Percentiles rank a stretch among this genome's conserved stretches.
Evolutionary conservation across 1,140 invertebrate genomes (phyloP).

Genomic region (Pseudomyrmex cubaensis): DNA sequence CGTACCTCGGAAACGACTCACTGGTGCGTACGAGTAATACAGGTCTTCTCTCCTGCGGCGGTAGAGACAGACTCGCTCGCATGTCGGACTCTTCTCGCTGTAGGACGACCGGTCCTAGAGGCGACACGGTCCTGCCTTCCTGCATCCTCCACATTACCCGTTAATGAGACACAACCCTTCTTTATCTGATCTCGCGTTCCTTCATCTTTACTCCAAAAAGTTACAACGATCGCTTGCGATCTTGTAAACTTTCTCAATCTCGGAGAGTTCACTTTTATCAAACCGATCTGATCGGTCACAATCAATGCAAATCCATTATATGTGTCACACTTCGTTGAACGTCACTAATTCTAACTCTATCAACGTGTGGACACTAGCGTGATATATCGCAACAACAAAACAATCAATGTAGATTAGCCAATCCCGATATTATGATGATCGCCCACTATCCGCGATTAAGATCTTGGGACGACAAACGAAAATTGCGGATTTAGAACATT

Average conservation of each 20-base stretch:
- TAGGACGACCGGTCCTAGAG: slow-evolving; percentile 78
- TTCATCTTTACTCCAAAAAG: slow-evolving; percentile 32
- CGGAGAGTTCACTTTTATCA: not conserved
- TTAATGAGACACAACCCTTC: slow-evolving; percentile 30
- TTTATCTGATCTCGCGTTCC: slow-evolving; percentile 66
- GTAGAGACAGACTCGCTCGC: slow-evolving; percentile 66
- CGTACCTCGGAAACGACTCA: slow-evolving; percentile 79
- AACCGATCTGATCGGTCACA: not conserved
- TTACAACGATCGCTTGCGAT: not conserved
- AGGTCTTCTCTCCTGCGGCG: slow-evolving; percentile 74
- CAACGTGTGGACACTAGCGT: not conserved
- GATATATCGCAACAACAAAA: not conserved
- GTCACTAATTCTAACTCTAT: slow-evolving; percentile 38
- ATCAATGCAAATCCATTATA: slow-evolving; percentile 6
- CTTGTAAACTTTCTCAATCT: not conserved
- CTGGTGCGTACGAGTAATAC: slow-evolving; percentile 79
- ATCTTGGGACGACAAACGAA: not conserved
- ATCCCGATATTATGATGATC: not conserved
- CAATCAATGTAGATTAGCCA: not conserved
- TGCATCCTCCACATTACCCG: slow-evolving; percentile 82
- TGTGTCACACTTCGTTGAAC: not conserved
- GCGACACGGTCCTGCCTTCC: slow-evolving; percentile 80
- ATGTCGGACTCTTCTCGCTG: slow-evolving; percentile 77
- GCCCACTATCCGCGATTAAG: not conserved
- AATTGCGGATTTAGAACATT: slow-evolving; percentile 16